Base-by-base conservation (phyloP, 2,113 vertebrate species). In the Hippocampus comes region DNA sequence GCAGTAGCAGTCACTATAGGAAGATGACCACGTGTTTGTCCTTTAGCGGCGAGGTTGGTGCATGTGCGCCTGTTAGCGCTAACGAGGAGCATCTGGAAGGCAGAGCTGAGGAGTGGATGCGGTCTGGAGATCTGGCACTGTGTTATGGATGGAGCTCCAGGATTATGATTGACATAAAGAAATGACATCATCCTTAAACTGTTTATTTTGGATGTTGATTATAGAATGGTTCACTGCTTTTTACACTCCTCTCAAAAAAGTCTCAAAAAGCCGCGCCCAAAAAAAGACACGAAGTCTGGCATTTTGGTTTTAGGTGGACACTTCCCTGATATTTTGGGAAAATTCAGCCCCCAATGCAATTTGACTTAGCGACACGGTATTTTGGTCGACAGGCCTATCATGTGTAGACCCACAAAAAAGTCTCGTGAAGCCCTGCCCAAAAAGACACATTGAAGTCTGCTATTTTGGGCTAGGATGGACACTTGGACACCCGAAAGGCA, bases 81-180 rank as follows among this genome's bases (percentile, higher is more conserved):
- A 61, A 34, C 1, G 84, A 84, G 73, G 55, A 84, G 79, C 87
- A 90, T 87, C 89, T 88, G 89, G 74, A 75, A 15, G 41, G 49
- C 57, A 4, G 25, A 25, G 18, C 21, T 38, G 25, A n/a, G 48
- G 30, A 38, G 71, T 25, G 51, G 34, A 68, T 30, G 46, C 46
- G 1, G 9, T 56, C 21, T 56, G 9, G 53, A 56, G 20, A 34
- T 61, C 59, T 61, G 59, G 27, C 27, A 7, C 57, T 15, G 63
- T 21, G 59, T 9, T 48, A 12, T 23, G 15, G n/a, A 56, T 25
- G 9, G n/a, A 65, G 21, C 25, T 27, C n/a, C 34, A 21, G 9
- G 27, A 21, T 63, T 6, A 20, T 38, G 11, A 53, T 5, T 70
- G n/a, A 25, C 38, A 38, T 42, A 20, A 55, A 55, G 21, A 55